A percentile compares a stretch with the other conserved stretches of the same genome.
These are phyloP conservation scores for Lapara coniferarum DNA, from an alignment of 2,888 invertebrate species.

Conservation along the genomic window DNA sequence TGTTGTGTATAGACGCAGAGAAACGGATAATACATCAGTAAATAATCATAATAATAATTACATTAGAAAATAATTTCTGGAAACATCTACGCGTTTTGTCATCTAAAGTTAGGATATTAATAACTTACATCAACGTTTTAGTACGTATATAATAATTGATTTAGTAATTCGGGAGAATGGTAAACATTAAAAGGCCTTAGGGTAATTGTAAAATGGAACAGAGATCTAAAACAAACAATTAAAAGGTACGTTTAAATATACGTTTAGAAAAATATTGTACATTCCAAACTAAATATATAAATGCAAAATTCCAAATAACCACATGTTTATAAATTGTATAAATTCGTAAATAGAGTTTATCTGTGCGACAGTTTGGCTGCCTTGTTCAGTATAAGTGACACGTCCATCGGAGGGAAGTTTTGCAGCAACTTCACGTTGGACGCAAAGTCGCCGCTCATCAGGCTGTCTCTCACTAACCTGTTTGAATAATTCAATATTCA, in stretches of 20 bases:
- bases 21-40: background rate
- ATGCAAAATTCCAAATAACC: slow-evolving; percentile 33
- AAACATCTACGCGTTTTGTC: background rate
- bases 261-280: slow-evolving; percentile 25
- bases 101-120: background rate
- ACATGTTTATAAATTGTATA: slow-evolving; percentile 2
- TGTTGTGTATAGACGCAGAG: too few relatives aligned
- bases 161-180: slow-evolving; percentile 43
- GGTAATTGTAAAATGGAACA: slow-evolving; percentile 12
- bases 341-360: slow-evolving; percentile 4
- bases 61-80: background rate
- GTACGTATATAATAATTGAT: slow-evolving; percentile 18
- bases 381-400: slow-evolving; percentile 91
- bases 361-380: slow-evolving; percentile 86
- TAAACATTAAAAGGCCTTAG: slow-evolving; percentile 37
- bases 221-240: background rate
- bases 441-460: slow-evolving; percentile 95
- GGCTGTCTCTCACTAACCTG: slow-evolving; percentile 91
- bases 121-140: background rate
- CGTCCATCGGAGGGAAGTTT: slow-evolving; percentile 95
- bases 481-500: slow-evolving; percentile 38
- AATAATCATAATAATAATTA: background rate
- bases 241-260: slow-evolving; percentile 14
- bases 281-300: slow-evolving; percentile 34
- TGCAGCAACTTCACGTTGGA: slow-evolving; percentile 96